Evolutionary conservation across 2,888 invertebrate genomes (phyloP).

Genomic region (Conistra vaccinii): DNA sequence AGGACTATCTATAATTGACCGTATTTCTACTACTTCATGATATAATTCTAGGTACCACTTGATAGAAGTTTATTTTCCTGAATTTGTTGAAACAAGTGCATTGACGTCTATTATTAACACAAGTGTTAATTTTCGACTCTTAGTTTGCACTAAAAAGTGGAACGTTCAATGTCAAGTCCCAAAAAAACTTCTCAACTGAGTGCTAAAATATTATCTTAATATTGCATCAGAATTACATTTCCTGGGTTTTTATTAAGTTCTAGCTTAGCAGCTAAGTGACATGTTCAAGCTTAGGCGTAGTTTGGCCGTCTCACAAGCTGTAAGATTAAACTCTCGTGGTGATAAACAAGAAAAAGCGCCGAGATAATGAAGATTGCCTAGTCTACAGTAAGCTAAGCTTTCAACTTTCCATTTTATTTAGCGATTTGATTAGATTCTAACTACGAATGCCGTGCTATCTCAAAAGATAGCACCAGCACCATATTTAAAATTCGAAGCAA

Average conservation of each 20-base stretch:
- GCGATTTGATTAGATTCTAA: neutral
- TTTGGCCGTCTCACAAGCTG: neutral
- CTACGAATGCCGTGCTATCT: too few species aligned
- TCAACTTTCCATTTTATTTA: neutral
- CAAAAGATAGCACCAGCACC: too few species aligned
- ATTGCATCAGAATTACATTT: neutral
- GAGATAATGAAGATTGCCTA: neutral
- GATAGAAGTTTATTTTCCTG: neutral
- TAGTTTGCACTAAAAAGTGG: neutral
- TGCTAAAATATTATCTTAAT: slow-evolving; percentile 26
- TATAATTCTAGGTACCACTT: slow-evolving; percentile 1
- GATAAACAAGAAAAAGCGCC: neutral
- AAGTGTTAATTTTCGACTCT: slow-evolving; percentile 23
- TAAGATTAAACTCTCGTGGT: too few species aligned
- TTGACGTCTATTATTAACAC: neutral
- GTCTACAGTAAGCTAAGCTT: neutral
- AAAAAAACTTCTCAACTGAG: slow-evolving; percentile 4
- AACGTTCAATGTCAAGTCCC: neutral
- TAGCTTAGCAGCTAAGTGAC: neutral
- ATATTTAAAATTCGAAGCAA: too few species aligned
- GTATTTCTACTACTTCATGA: neutral
- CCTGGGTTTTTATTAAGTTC: neutral
- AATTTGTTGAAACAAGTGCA: slow-evolving; percentile 29
- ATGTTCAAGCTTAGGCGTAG: neutral
- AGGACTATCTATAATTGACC: neutral